These are phyloP conservation scores for Sialia sialis DNA, from an alignment of 2,113 vertebrate genomes.

Conservation along the genomic window DNA sequence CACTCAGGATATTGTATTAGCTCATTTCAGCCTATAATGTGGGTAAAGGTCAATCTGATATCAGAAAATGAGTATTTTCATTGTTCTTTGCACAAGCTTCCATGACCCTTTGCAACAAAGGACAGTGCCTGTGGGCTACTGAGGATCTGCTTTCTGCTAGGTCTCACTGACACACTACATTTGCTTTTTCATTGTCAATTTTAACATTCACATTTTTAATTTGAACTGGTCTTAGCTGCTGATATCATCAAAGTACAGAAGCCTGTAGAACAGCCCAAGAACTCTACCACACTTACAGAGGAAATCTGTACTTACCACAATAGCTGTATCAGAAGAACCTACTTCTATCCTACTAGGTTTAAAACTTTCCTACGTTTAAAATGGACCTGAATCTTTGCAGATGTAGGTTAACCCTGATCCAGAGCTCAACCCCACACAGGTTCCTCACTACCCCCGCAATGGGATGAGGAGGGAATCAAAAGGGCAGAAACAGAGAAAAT, in stretches of 20 bases:
- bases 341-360: neutral
- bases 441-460: fast-evolving
- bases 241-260: neutral
- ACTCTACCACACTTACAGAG: neutral
- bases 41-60: neutral
- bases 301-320: neutral
- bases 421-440: neutral
- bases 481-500: neutral
- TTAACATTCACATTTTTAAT: neutral
- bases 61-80: neutral
- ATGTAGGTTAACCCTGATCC: neutral
- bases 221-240: neutral
- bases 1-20: neutral
- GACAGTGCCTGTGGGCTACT: neutral
- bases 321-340: neutral
- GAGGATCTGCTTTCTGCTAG: neutral
- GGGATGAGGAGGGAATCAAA: neutral
- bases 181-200: neutral
- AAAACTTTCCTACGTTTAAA: neutral
- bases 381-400: neutral
- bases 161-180: neutral
- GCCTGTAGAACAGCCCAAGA: fast-evolving
- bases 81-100: neutral
- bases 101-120: neutral
- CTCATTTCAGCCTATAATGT: neutral